Conservation (phyloP, 2,113 vertebrate species). For the Zosterops pallidus region DNA sequence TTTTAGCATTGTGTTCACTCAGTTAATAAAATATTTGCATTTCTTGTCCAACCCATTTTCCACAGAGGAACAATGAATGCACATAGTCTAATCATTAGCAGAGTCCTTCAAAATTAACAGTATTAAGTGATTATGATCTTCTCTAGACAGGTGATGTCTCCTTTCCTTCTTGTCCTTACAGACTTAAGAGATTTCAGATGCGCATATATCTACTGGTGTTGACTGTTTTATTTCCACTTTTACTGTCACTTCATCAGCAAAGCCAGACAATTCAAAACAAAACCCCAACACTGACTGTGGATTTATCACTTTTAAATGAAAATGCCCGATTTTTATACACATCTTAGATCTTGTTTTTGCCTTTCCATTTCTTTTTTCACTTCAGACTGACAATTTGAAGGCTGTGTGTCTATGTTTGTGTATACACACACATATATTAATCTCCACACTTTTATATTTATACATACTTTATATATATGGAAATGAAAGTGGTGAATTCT, state of each 20-base stretch:
- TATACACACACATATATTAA: neutral
- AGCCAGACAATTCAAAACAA: neutral
- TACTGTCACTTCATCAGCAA: neutral
- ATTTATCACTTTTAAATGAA: neutral
- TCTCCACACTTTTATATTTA: neutral
- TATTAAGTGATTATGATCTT: neutral
- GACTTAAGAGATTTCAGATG: neutral
- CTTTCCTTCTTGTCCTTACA: neutral
- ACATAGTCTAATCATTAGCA: neutral
- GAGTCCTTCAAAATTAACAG: neutral
- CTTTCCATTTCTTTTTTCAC: neutral
- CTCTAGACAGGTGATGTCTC: neutral
- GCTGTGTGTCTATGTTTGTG: neutral
- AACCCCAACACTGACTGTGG: rapidly evolving
- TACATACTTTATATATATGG: neutral
- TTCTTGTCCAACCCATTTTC: neutral
- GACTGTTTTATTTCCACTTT: neutral
- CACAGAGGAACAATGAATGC: neutral
- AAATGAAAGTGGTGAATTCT: neutral
- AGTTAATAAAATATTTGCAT: neutral
- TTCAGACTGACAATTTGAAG: neutral
- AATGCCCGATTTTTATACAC: neutral
- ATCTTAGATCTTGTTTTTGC: neutral
- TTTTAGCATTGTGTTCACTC: neutral
- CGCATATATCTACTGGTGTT: neutral